Base-by-base conservation (phyloP, 2,888 invertebrate genomes). In the Drymonia ruficornis region DNA sequence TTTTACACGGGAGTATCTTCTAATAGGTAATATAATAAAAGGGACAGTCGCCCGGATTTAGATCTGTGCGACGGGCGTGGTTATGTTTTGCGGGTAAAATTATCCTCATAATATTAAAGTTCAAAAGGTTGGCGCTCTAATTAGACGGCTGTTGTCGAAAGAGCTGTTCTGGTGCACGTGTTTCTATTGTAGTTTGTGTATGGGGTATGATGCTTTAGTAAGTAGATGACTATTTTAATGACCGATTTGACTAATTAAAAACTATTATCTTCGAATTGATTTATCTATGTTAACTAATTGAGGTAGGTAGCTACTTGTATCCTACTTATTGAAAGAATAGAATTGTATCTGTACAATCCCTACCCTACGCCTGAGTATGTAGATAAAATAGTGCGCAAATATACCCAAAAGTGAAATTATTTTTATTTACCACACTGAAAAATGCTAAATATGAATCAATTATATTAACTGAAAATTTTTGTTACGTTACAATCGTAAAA, bases 1-100 rank as follows among this genome's bases (percentile, higher is more conserved):
- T 80, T 78, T 67, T 79, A 83, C 80, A 84, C 83, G 73, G 67
- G 76, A 79, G 78, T 83, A 83, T 80, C 79, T 83, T 83, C 80
- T 77, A 85, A 81, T 83, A 81, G 69, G 67, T 76, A 67, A 70
- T 70, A 72, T 78, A 80, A 82, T 83, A 63, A 83, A 83, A 83
- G 83, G 83, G 84, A 84, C 83, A 83, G 77, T 73, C 69, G 69
- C 46, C 18, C 75, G 72, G 72, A 78, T 81, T 76, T 65, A 73
- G 71, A 71, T 74, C 72, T 74, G 78, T 60, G 64, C 62, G 63
- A 63, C 52, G 65, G 60, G 64, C 67, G 66, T 63, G 56, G 65
- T 65, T 66, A 65, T 68, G 71, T 81, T 80, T 78, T 79, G 74
- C 76, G 70, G 70, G 67, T 74, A 76, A 74, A 73, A 76, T 72